Evolutionary conservation across 2,797 vertebrate genomes (phyloP), one percentile per base, ranked within the genome.

Genomic region (Heteromormyrus szaboi): DNA sequence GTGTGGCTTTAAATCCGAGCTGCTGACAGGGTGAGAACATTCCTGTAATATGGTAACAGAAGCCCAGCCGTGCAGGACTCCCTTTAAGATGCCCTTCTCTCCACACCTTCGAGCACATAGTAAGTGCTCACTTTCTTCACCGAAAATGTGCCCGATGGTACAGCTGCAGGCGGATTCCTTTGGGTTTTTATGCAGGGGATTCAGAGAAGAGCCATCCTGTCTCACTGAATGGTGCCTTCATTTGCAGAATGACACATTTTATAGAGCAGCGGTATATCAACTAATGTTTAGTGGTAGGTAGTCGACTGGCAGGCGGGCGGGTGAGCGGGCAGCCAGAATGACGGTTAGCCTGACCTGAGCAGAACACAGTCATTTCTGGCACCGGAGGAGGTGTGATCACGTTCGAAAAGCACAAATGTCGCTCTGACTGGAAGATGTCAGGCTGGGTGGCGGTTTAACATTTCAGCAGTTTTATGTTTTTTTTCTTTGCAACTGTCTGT

Each of bases 11-110:
- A 89, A 90, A 90, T 89, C 68, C 72, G 86, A 79, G 90, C 85
- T 50, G 84, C 91, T 89, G 91, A 92, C 44, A 92, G 92, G 37
- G 89, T 89, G 91, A 92, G 92, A 91, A 92, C 89, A 85, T 87
- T 48, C 59, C 90, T 90, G 88, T 92, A 93, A 93, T 91, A 89
- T 90, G 91, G 91, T 91, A 91, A 92, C 85, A 88, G 87, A 91
- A 91, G 91, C 90, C 89, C 85, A 91, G 90, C 85, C 89, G 90
- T 89, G 90, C 89, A 92, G 90, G 87, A 88, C 84, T 91, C 85
- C 44, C 79, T 88, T 91, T 88, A 89, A 25, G 89, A 89, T 54
- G 62, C 56, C n/a, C 79, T 72, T 81, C 50, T 89, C 51, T 53
- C 33, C 4, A 4, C 46, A 48, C 48, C 53, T 87, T 50, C 46